These are phyloP conservation scores for Pitangus sulphuratus DNA, from an alignment of 2,797 vertebrate genomes.

Conservation along the genomic window DNA sequence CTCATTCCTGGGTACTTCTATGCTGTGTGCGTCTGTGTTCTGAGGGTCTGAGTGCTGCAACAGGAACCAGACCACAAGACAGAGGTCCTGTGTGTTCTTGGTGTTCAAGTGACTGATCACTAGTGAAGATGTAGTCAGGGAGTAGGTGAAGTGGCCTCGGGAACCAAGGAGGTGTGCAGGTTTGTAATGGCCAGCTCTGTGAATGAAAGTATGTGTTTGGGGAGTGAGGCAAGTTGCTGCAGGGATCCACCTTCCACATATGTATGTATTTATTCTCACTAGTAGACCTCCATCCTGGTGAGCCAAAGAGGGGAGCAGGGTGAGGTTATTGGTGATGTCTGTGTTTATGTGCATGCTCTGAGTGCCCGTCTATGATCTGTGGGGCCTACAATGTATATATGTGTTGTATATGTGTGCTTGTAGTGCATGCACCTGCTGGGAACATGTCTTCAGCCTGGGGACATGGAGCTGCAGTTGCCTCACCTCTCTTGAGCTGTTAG, in stretches of 20 bases:
- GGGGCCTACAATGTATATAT: neutral
- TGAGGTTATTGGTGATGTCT: neutral
- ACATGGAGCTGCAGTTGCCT: neutral
- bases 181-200: neutral
- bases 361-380: neutral
- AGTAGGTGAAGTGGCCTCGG: neutral
- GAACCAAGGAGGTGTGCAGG: neutral
- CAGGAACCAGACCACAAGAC: neutral
- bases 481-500: neutral
- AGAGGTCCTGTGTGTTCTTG: rapidly evolving
- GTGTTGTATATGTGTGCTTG: neutral
- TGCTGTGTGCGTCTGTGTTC: neutral
- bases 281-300: neutral
- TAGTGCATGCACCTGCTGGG: neutral
- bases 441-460: neutral
- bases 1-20: neutral
- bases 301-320: neutral
- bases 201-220: neutral
- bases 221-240: neutral
- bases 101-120: rapidly evolving
- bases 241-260: neutral
- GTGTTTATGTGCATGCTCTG: neutral
- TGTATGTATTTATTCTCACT: neutral
- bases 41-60: neutral
- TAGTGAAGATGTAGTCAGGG: neutral